Evolutionary conservation across 2,888 invertebrate species (phyloP).

Genomic region (Ptilodon capucinus): DNA sequence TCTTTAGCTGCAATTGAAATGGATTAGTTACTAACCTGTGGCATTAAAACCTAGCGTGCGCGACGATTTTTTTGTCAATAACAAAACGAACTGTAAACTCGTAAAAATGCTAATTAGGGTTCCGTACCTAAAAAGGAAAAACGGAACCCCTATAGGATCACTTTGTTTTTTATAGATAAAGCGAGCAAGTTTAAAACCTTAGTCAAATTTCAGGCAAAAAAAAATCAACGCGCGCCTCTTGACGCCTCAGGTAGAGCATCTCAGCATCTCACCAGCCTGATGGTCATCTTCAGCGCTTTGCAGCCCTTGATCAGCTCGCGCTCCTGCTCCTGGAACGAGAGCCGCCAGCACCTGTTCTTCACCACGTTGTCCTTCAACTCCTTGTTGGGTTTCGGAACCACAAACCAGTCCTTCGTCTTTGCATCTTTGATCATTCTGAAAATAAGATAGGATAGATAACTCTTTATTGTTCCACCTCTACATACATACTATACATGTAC

Average conservation of each 20-base stretch:
- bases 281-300: constrained; percentile 65
- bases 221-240: neutral
- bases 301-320: constrained; percentile 71
- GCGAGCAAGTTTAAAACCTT: too few relatives aligned
- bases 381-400: constrained; percentile 78
- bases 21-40: too few relatives aligned
- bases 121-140: too few relatives aligned
- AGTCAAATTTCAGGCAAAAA: neutral
- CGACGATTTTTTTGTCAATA: too few relatives aligned
- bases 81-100: too few relatives aligned
- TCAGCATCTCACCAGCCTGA: constrained; percentile 59
- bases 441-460: constrained; percentile 4
- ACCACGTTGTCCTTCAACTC: constrained; percentile 26
- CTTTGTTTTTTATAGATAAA: too few relatives aligned
- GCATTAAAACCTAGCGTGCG: too few relatives aligned
- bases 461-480: too few relatives aligned
- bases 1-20: constrained; percentile 75
- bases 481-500: too few relatives aligned
- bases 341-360: constrained; percentile 74
- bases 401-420: constrained; percentile 65
- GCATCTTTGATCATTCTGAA: constrained; percentile 34
- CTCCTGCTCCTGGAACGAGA: constrained; percentile 82
- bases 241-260: too few relatives aligned
- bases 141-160: too few relatives aligned
- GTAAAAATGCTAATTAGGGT: too few relatives aligned